Evolutionary conservation across 2,113 vertebrate species (phyloP), one percentile per base, ranked within the genome.

Genomic region (Boulengeromyrus knoepffleri): DNA sequence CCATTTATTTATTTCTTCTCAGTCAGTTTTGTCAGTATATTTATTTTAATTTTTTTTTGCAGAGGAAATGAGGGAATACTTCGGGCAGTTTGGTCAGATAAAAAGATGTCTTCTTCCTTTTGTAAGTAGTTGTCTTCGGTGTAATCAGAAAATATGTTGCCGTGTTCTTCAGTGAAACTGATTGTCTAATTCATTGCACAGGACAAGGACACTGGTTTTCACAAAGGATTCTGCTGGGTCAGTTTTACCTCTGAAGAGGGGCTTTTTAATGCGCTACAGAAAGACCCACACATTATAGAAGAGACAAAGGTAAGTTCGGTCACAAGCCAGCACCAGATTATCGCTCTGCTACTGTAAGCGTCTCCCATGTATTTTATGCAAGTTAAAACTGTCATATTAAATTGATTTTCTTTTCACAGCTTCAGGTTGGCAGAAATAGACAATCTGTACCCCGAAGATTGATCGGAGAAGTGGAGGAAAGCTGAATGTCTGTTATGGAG

Each of bases 171-270:
- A 0, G 5, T 87, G n/a, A 74, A 15, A 50, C 49, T 87, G 17
- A 87, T 89, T 77, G 36, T 12, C 36, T 24, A 85, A 85, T 85
- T 7, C 91, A 36, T 90, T 84, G 1, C 88, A 85, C 92, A 99
- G 98, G 93, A 98, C 92, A 96, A 90, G 95, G 94, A 96, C 0
- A 98, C 97, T 0, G 98, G 98, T 36, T 99, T 99, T 94, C 97
- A 99, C 90, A 95, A 0, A 94, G 97, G 98, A 3, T 95, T 95
- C 6, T 95, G 96, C 91, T 98, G 97, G 97, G 19, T 99, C 86
- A 92, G 95, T 0, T 99, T 97, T 93, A 89, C 93, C 0, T 89
- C 94, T 86, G 94, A 96, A 89, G 93, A 97, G 88, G 96, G 95
- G 2, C 92, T 96, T 88, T 95, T 94, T 91, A 98, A 96, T 21